Evolutionary conservation across 2,113 vertebrate genomes (phyloP).

Genomic region (Microcebus lehilahytsara): DNA sequence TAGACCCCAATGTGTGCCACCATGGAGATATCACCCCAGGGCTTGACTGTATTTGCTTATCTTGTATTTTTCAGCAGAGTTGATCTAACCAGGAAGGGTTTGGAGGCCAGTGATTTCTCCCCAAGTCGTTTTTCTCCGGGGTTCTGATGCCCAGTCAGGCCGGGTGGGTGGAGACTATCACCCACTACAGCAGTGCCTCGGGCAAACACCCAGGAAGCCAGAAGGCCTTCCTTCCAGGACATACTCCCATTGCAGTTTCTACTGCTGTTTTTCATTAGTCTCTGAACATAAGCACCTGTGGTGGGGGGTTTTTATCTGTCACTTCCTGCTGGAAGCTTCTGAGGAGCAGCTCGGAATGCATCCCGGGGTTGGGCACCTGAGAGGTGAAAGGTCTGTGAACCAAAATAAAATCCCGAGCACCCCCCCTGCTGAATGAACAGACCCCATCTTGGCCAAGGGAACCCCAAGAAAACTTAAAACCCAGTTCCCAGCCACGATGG

Average conservation of each 20-base stretch:
- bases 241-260: not conserved
- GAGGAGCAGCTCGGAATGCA: not conserved
- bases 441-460: too few relatives aligned
- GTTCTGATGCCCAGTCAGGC: not conserved
- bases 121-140: not conserved
- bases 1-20: not conserved
- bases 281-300: not conserved
- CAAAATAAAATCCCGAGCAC: too few relatives aligned
- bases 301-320: not conserved
- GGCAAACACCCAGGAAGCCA: rapidly evolving
- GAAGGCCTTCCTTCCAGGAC: not conserved
- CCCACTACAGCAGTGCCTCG: rapidly evolving
- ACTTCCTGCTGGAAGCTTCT: not conserved
- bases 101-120: rapidly evolving
- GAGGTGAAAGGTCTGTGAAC: not conserved
- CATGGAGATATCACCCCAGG: rapidly evolving
- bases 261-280: not conserved
- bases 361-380: not conserved
- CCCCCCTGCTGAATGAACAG: too few relatives aligned
- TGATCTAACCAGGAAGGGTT: not conserved
- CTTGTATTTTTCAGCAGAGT: not conserved
- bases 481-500: too few relatives aligned
- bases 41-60: rapidly evolving
- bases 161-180: too few relatives aligned
- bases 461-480: too few relatives aligned